Base-by-base conservation (phyloP, 2,888 invertebrate species). In the Acanthosoma haemorrhoidale region DNA sequence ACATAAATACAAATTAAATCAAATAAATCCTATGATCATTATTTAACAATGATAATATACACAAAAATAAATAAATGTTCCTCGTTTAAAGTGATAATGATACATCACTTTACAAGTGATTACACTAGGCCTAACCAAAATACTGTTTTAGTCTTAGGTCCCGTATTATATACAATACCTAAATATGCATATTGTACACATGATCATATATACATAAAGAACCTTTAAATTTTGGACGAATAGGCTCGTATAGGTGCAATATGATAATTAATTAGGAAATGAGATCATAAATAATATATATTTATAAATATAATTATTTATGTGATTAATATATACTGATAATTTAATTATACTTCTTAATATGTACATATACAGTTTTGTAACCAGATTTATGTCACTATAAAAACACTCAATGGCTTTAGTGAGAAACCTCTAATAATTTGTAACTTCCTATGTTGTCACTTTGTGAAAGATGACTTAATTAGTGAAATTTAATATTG, bases 111-210 rank as follows among this genome's bases (percentile, higher is more conserved):
- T n/a, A n/a, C n/a, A n/a, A n/a, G n/a, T n/a, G n/a, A 60, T 60
- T 67, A 67, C 51, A 67, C 67, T 67, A 67, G 39, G 59, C 68
- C 59, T 59, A 68, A 21, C 68, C 68, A 68, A 69, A 71, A 73
- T 68, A 70, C 63, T 68, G 68, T 67, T 69, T 69, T 71, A 61
- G 43, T 71, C 43, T 73, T 73, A 71, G 73, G 73, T 73, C 73
- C 73, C 73, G 43, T 66, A 71, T 63, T 73, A 73, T 73, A 58
- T 73, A 73, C 73, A 73, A 61, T 63, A 70, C 39, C 58, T 71
- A 60, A 60, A 69, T 36, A 70, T 43, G 38, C 61, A 58, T 69
- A 71, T 73, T 41, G 43, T 73, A 70, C 70, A 73, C 59, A 21
- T 61, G 34, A 18, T 31, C 31, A 39, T 69, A 32, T 66, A 66